Base-by-base conservation (phyloP, 2,888 invertebrate genomes). In the Leptogaster cylindrica region DNA sequence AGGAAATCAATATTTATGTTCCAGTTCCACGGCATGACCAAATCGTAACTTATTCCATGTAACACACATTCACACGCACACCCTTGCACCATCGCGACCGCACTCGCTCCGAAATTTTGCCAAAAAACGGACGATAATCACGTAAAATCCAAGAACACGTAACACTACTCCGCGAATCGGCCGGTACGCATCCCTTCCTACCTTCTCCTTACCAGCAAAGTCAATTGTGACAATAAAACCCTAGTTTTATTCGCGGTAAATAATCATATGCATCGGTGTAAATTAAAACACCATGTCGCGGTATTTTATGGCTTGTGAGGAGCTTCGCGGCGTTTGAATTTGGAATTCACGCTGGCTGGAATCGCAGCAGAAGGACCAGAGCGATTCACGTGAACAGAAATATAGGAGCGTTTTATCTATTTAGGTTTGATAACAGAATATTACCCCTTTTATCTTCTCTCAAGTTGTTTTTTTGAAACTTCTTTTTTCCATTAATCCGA, bases 1-100 rank as follows among this genome's bases (percentile, higher is more conserved):
- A 65, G 65, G 65, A 65, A 65, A 65, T 65, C 65, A 65, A 65
- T 65, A 65, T 65, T 65, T 65, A 65, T 65, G 65, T 50, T 51
- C 4, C 33, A 12, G n/a, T 50, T 51, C 51, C 65, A 65, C 51
- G 65, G 39, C 36, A 36, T 25, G 65, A n/a, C 25, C 65, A 51
- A 50, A 36, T 65, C 50, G 46, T 50, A 46, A n/a, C n/a, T n/a
- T 46, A 51, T 36, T 65, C 51, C 36, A 65, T 65, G 44, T 61
- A 41, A 25, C 44, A n/a, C 44, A 39, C 39, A 61, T 10, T 18
- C 27, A 44, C 12, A 55, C 55, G 36, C 10, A 36, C 23, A n/a
- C n/a, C 23, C 4, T 48, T 12, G 7, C 12, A 46, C 46, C 46
- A n/a, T 25, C 23, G 46, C 23, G 6, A n/a, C 41, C 12, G 41